Conservation (phyloP, 1,140 invertebrate species). For the Melipona quadrifasciata region DNA sequence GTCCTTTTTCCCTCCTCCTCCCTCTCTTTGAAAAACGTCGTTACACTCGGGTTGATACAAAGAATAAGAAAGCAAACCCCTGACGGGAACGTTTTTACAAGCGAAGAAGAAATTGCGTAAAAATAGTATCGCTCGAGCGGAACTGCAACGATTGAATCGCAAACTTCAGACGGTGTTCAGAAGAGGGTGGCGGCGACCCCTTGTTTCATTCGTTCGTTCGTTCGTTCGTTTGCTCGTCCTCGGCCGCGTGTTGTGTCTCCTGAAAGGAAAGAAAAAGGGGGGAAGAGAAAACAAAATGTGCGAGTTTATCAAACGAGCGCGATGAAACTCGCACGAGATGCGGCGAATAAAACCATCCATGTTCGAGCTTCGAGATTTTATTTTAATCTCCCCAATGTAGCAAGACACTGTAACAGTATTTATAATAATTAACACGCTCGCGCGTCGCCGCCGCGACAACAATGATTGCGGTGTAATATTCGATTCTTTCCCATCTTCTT, state of each 20-base stretch:
- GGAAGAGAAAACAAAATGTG: background rate
- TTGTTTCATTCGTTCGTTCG: background rate
- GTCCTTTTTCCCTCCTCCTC: no score
- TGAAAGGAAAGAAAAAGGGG: background rate
- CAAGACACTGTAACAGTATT: constrained; percentile 71
- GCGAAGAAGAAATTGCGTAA: background rate
- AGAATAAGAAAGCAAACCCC: no score
- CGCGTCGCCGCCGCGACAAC: constrained; percentile 66
- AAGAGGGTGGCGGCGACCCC: background rate
- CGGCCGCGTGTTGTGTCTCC: background rate
- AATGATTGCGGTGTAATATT: constrained; percentile 66
- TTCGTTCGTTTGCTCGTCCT: background rate
- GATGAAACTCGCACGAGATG: background rate
- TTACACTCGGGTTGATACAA: background rate
- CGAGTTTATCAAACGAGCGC: background rate
- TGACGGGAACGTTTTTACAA: background rate
- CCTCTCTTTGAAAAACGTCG: background rate
- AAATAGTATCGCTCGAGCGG: background rate
- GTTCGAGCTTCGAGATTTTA: constrained; percentile 69
- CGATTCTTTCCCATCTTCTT: constrained; percentile 32
- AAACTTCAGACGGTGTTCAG: background rate
- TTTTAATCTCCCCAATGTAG: constrained; percentile 69
- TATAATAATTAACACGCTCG: constrained; percentile 71
- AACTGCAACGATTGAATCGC: background rate
- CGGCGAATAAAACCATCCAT: constrained; percentile 42